Conservation (phyloP, 2,888 invertebrate genomes). For the Scaptomyza tumidula region DNA sequence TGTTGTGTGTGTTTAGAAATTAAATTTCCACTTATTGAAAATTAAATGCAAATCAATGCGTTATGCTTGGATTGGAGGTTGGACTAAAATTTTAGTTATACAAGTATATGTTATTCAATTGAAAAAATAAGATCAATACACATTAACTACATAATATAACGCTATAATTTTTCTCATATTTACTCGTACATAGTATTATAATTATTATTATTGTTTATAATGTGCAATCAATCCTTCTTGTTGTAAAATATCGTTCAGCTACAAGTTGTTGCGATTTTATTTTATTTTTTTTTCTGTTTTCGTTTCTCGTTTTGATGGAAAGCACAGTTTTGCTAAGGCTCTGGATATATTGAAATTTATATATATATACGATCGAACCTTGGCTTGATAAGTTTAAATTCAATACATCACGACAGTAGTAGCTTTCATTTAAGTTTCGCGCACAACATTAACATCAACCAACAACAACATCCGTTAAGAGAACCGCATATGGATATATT, state of each 20-base stretch:
- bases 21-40: slow-evolving; percentile 54
- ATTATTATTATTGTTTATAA: slow-evolving; percentile 15
- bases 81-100: slow-evolving; percentile 29
- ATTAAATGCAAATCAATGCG: slow-evolving; percentile 71
- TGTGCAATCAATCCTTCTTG: slow-evolving; percentile 37
- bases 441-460: slow-evolving; percentile 62
- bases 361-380: slow-evolving; percentile 15
- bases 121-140: slow-evolving; percentile 23
- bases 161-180: slow-evolving; percentile 37
- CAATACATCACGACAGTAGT: slow-evolving; percentile 55
- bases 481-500: slow-evolving; percentile 34
- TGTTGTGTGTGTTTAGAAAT: slow-evolving; percentile 47
- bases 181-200: slow-evolving; percentile 28
- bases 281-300: not conserved
- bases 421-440: slow-evolving; percentile 39
- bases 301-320: slow-evolving; percentile 37
- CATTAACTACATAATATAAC: slow-evolving; percentile 44
- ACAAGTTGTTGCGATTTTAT: slow-evolving; percentile 27
- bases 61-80: slow-evolving; percentile 51
- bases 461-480: slow-evolving; percentile 47
- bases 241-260: slow-evolving; percentile 51
- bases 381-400: slow-evolving; percentile 48
- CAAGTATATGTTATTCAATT: slow-evolving; percentile 22
- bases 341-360: slow-evolving; percentile 18
- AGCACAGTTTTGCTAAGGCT: slow-evolving; percentile 47